A percentile compares a stretch with the other conserved stretches of the same genome.
Evolutionary conservation across 2,113 vertebrate species (phyloP).

Genomic region (Paralichthys olivaceus): DNA sequence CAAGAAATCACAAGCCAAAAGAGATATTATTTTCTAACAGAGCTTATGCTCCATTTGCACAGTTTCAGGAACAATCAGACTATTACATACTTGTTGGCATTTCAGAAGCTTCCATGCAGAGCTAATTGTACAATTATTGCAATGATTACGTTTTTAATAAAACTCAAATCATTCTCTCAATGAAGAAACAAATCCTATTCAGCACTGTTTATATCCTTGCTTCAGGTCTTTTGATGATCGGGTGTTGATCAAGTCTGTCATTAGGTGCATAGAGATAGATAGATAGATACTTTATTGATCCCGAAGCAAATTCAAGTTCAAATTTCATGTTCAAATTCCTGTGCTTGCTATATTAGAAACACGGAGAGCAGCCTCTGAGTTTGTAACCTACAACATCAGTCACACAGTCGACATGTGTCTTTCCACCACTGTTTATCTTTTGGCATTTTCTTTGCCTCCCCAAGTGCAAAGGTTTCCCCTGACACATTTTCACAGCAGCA

Average conservation of each 20-base stretch:
- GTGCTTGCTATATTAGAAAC: not conserved
- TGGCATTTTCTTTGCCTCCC: not conserved
- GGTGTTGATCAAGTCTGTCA: not conserved
- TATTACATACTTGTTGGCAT: slow-evolving; percentile 58
- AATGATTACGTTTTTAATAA: slow-evolving; percentile 36
- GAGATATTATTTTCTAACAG: slow-evolving; percentile 55
- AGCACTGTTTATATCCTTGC: slow-evolving; percentile 9
- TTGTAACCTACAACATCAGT: not conserved
- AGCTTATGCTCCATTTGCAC: slow-evolving; percentile 64
- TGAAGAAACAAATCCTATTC: slow-evolving; percentile 36
- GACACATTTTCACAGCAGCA: not conserved
- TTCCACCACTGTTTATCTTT: not conserved
- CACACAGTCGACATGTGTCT: not conserved
- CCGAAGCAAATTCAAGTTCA: too few species aligned
- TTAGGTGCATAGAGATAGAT: too few species aligned
- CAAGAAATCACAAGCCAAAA: slow-evolving; percentile 61
- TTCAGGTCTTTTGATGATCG: not conserved
- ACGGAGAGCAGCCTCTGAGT: not conserved
- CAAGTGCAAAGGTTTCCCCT: not conserved
- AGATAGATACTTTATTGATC: too few species aligned
- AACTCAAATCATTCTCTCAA: slow-evolving; percentile 42
- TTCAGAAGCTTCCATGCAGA: slow-evolving; percentile 53
- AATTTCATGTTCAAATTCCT: too few species aligned
- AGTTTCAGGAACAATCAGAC: slow-evolving; percentile 67
- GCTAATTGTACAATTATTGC: slow-evolving; percentile 65